Conservation (phyloP, 2,113 vertebrate genomes). For the Monarcha castaneiventris region DNA sequence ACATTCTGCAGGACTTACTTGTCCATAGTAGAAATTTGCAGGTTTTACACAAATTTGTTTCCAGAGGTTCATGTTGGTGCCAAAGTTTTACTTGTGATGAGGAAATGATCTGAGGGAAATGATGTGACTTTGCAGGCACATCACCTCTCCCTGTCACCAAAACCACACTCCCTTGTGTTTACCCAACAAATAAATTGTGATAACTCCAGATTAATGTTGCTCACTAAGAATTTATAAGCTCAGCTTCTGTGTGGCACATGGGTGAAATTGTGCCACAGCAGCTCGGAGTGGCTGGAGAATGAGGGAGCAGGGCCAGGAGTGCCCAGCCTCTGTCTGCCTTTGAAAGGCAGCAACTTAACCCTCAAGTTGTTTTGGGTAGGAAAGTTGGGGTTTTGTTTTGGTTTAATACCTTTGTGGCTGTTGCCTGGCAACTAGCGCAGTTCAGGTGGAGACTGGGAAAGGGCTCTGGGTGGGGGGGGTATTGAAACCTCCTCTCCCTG, state of each 20-base stretch:
- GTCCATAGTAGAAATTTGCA: not conserved
- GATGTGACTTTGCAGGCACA: not conserved
- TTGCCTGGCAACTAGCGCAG: constrained; percentile 53
- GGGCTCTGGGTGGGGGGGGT: not conserved
- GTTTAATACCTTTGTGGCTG: not conserved
- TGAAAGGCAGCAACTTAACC: not conserved
- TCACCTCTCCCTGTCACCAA: not conserved
- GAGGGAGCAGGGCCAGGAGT: rapidly evolving
- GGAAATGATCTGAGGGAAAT: not conserved
- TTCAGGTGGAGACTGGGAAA: not conserved
- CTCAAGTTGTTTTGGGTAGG: not conserved
- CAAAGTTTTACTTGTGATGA: not conserved
- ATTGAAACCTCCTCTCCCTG: not conserved
- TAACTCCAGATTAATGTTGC: not conserved
- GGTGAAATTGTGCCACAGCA: not conserved
- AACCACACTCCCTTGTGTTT: not conserved
- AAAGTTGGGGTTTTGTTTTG: not conserved
- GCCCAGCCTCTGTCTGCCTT: not conserved
- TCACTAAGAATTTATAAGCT: not conserved
- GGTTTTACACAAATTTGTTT: not conserved
- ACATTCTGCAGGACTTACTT: not conserved
- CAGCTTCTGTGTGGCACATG: not conserved
- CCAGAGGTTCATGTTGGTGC: not conserved
- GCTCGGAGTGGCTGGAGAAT: not conserved
- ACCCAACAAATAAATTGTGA: not conserved